Percentiles rank a stretch among this genome's conserved stretches.
These are phyloP conservation scores for Ptilodon capucinus DNA, from an alignment of 2,888 invertebrate species.

Conservation along the genomic window DNA sequence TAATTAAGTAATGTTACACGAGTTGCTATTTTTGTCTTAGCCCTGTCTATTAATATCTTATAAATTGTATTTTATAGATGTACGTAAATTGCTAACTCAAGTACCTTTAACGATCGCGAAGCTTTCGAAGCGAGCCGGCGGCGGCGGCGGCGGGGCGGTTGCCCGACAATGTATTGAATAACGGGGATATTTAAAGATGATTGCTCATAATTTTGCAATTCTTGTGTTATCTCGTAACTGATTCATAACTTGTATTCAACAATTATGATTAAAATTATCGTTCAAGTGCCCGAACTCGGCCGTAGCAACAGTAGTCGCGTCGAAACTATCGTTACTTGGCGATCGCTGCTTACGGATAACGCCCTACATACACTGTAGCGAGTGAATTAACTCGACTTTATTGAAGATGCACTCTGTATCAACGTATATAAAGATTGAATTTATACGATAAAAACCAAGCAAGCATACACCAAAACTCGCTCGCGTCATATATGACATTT, in stretches of 20 bases:
- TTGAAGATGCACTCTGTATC: no score
- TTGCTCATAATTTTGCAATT: slow-evolving; percentile 49
- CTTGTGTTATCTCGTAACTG: slow-evolving; percentile 38
- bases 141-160: slow-evolving; percentile 22
- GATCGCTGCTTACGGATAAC: no score
- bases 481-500: no score
- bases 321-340: no score
- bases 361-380: no score
- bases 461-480: no score
- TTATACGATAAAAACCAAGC: no score
- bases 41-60: slow-evolving; percentile 65
- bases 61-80: slow-evolving; percentile 56
- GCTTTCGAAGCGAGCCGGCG: slow-evolving; percentile 30
- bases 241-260: slow-evolving; percentile 39
- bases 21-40: slow-evolving; percentile 58
- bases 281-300: no score
- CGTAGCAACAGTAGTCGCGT: no score
- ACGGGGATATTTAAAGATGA: slow-evolving; percentile 56
- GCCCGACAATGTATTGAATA: slow-evolving; percentile 40
- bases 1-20: slow-evolving; percentile 58
- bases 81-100: slow-evolving; percentile 68
- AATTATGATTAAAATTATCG: slow-evolving; percentile 31
- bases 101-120: slow-evolving; percentile 57
- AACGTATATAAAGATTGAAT: no score
- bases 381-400: no score